Conservation (phyloP, 2,113 vertebrate species). For the Cryptoleucopteryx plumbea region DNA sequence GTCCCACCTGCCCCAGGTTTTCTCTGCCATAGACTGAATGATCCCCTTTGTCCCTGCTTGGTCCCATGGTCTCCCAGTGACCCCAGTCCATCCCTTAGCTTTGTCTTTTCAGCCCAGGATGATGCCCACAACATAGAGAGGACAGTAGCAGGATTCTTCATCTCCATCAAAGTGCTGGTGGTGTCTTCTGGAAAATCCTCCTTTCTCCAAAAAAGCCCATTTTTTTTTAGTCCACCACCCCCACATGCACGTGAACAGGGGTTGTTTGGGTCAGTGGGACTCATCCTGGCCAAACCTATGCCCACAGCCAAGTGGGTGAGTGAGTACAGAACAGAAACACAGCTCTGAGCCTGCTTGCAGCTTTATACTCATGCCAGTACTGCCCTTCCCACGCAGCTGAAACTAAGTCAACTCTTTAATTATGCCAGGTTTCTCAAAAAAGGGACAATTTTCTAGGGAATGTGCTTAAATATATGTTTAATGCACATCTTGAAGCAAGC, state of each 20-base stretch:
- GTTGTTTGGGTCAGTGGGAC: neutral
- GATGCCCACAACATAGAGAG: accelerated
- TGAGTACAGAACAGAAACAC: neutral
- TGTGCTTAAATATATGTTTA: neutral
- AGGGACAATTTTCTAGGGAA: neutral
- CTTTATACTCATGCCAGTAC: neutral
- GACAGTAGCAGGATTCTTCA: neutral
- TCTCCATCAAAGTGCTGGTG: neutral
- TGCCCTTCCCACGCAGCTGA: neutral
- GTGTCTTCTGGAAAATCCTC: neutral
- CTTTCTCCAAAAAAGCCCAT: neutral
- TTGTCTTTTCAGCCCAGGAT: neutral
- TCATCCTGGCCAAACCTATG: neutral
- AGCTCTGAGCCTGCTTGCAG: neutral
- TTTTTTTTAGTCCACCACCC: neutral
- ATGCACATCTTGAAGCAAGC: neutral
- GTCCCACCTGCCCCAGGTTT: neutral
- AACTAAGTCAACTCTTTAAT: neutral
- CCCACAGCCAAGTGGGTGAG: neutral
- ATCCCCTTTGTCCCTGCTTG: neutral
- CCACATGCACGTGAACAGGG: accelerated
- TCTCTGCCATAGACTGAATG: neutral
- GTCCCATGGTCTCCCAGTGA: neutral
- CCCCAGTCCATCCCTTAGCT: neutral
- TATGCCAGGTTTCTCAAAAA: neutral